Conservation (phyloP, 2,113 vertebrate species). For the Podiceps cristatus region DNA sequence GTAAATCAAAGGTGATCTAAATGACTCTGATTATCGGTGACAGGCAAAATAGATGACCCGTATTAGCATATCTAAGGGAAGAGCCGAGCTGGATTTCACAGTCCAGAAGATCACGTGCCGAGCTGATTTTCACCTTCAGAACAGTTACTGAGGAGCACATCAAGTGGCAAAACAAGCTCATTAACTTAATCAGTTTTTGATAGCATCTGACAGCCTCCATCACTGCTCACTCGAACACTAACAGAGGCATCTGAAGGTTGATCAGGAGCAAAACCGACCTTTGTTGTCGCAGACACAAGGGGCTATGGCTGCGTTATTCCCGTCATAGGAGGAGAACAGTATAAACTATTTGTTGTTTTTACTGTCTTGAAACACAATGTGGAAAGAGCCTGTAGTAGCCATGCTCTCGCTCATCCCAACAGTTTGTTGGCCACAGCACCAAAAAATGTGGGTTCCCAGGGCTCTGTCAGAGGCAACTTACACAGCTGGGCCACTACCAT, state of each 20-base stretch:
- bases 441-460: neutral
- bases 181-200: constrained; percentile 55
- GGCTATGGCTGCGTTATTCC: neutral
- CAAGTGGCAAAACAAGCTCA: constrained; percentile 37
- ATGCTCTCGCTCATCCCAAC: neutral
- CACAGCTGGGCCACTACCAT: rapidly evolving
- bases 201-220: constrained; percentile 10
- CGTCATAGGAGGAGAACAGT: rapidly evolving
- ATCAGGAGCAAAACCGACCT: constrained; percentile 6
- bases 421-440: neutral
- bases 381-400: neutral
- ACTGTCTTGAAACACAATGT: neutral
- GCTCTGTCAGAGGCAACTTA: rapidly evolving
- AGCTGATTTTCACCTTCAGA: constrained; percentile 45
- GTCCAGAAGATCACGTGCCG: neutral
- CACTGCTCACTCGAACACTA: neutral
- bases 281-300: rapidly evolving
- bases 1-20: neutral
- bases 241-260: constrained; percentile 44
- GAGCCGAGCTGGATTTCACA: neutral
- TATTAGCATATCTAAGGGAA: neutral
- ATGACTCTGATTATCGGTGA: neutral
- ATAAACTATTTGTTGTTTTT: neutral
- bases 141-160: neutral
- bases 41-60: neutral